Evolutionary conservation across 2,888 invertebrate species (phyloP).

Genomic region (Pteria penguin): DNA sequence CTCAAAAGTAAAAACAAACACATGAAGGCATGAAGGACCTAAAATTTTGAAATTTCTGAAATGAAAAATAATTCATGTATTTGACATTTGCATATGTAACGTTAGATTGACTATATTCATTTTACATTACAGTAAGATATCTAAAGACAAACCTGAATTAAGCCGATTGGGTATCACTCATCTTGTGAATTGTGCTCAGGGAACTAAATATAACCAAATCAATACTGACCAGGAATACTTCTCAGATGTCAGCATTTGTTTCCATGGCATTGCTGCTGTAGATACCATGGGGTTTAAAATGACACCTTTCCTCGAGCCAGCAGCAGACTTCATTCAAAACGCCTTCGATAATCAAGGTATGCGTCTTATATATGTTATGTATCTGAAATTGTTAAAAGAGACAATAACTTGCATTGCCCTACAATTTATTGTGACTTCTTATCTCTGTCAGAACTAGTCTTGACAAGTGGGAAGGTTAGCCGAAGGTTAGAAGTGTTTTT

Average conservation of each 20-base stretch:
- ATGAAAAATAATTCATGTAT: not conserved
- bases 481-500: conserved; percentile 57
- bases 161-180: conserved; percentile 89
- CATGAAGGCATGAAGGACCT: too few species aligned
- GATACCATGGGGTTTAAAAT: conserved; percentile 90
- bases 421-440: too few species aligned
- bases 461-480: too few species aligned
- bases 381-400: too few species aligned
- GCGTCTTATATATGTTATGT: too few species aligned
- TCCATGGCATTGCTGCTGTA: conserved; percentile 89
- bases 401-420: too few species aligned
- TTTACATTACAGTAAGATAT: conserved; percentile 84
- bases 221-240: conserved; percentile 89
- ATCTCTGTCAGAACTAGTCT: too few species aligned
- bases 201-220: conserved; percentile 85
- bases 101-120: not conserved
- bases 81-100: not conserved
- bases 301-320: conserved; percentile 88
- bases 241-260: conserved; percentile 85
- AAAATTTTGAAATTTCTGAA: too few species aligned
- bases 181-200: conserved; percentile 91
- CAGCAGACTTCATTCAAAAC: conserved; percentile 90
- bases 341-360: conserved; percentile 78
- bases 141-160: conserved; percentile 88
- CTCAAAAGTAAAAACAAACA: too few species aligned